Percentiles rank a stretch among this genome's conserved stretches.
These are phyloP conservation scores for Sparidentex hasta DNA, from an alignment of 2,797 vertebrate species.

Conservation along the genomic window DNA sequence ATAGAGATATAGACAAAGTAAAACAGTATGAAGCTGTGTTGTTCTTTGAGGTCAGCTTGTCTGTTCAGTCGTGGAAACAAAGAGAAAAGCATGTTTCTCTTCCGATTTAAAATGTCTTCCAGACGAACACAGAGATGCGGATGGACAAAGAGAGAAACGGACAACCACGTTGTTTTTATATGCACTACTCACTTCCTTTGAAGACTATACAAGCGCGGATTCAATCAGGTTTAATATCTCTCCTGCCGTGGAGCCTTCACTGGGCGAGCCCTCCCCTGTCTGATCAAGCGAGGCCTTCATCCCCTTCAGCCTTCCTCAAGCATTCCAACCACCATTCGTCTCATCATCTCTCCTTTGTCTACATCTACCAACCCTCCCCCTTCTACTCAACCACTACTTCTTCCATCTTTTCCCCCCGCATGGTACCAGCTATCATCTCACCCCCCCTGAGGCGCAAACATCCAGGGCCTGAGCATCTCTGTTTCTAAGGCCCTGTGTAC, in stretches of 20 bases:
- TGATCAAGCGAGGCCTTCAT: constrained; percentile 38
- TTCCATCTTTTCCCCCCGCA: neutral
- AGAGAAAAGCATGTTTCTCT: too few species aligned
- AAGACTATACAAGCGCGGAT: constrained; percentile 63
- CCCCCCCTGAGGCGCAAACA: constrained; percentile 1
- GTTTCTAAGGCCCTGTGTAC: constrained; percentile 5
- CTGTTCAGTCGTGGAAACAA: too few species aligned
- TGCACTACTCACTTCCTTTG: constrained; percentile 53
- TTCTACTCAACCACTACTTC: neutral
- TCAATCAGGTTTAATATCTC: constrained; percentile 68
- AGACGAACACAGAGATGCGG: neutral
- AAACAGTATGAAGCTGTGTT: too few species aligned
- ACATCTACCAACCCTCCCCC: constrained; percentile 8
- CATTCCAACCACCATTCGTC: constrained; percentile 30
- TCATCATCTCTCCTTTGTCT: constrained; percentile 35
- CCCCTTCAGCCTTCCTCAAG: constrained; percentile 43
- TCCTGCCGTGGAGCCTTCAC: constrained; percentile 32
- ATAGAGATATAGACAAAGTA: too few species aligned
- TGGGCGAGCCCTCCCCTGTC: constrained; percentile 42
- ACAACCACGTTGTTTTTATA: constrained; percentile 44
- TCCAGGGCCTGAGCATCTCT: neutral
- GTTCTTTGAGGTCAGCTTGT: too few species aligned
- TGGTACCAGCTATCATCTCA: constrained; percentile 5
- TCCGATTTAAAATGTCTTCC: too few species aligned
- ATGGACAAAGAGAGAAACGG: constrained; percentile 11